A percentile compares a stretch with the other conserved stretches of the same genome.
These are phyloP conservation scores for Anniella stebbinsi DNA, from an alignment of 2,797 vertebrate genomes.

Conservation along the genomic window DNA sequence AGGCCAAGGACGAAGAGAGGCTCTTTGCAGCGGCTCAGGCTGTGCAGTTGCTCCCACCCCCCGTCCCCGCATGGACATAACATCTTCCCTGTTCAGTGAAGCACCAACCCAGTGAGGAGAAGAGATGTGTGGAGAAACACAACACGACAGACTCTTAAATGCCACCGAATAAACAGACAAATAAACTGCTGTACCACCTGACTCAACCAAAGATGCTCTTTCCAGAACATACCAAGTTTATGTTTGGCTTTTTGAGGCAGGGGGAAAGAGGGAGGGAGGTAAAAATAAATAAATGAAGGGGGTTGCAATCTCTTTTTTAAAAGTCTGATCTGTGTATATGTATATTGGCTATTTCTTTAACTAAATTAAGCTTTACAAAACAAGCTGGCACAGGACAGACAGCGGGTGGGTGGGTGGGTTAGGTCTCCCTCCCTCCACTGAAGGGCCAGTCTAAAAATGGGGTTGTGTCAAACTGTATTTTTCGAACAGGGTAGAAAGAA, in stretches of 20 bases:
- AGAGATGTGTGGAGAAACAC: background rate
- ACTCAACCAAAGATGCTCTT: background rate
- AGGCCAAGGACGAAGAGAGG: background rate
- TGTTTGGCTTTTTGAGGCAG: too few relatives aligned
- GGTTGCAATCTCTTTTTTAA: background rate
- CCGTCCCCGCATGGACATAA: background rate
- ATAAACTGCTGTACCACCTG: background rate
- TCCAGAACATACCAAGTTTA: background rate
- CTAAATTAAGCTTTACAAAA: constrained; percentile 3
- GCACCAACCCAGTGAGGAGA: background rate
- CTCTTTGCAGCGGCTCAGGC: background rate
- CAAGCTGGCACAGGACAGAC: background rate
- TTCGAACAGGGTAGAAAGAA: background rate
- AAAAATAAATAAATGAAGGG: too few relatives aligned
- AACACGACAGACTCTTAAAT: background rate
- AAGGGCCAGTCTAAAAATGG: background rate
- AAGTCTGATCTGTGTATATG: background rate
- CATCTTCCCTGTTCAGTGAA: background rate
- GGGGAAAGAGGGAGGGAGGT: background rate
- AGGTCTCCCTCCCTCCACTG: background rate
- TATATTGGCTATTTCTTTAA: background rate
- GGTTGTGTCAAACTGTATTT: background rate
- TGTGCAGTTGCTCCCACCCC: background rate
- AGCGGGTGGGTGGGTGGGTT: background rate
- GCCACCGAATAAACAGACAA: background rate